phyloP scores from a whole-genome alignment of 2,888 invertebrate genomes.

The Ganaspis brasiliensis region DNA sequence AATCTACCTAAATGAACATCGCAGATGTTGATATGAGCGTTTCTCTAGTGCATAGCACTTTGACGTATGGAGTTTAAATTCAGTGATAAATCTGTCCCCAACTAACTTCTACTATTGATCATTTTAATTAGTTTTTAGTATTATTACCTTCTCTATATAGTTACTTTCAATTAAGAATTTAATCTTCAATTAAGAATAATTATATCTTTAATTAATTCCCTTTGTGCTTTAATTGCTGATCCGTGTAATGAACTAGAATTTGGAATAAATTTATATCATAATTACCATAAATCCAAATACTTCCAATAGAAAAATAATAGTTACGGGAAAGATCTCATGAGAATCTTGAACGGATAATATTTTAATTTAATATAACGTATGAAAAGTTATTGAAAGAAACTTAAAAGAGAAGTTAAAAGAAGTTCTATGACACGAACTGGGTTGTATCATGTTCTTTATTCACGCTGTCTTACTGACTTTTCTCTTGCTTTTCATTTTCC shows the following conservation, averaged over 20 bases:
- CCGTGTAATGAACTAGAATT: no score
- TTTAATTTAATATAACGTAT: background rate
- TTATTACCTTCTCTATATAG: background rate
- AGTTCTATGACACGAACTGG: conserved; percentile 22
- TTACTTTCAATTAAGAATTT: no score
- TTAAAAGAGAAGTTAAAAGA: background rate
- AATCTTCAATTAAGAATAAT: no score
- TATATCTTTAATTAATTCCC: no score
- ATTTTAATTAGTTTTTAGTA: background rate
- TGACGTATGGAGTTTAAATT: conserved; percentile 19
- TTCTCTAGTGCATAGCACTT: background rate
- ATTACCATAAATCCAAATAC: no score
- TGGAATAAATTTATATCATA: no score
- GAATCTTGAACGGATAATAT: background rate
- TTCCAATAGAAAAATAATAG: no score
- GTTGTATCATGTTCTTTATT: conserved; percentile 56
- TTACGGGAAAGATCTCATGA: no score
- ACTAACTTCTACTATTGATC: background rate
- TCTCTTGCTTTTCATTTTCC: conserved; percentile 56
- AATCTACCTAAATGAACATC: conserved; percentile 58
- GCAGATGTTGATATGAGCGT: conserved; percentile 23
- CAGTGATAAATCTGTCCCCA: background rate
- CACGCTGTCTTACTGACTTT: conserved; percentile 53
- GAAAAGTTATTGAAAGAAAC: conserved; percentile 11
- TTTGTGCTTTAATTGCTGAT: no score